Evolutionary conservation across 2,888 invertebrate genomes (phyloP).

Genomic region (Caenorhabditis panamensis): DNA sequence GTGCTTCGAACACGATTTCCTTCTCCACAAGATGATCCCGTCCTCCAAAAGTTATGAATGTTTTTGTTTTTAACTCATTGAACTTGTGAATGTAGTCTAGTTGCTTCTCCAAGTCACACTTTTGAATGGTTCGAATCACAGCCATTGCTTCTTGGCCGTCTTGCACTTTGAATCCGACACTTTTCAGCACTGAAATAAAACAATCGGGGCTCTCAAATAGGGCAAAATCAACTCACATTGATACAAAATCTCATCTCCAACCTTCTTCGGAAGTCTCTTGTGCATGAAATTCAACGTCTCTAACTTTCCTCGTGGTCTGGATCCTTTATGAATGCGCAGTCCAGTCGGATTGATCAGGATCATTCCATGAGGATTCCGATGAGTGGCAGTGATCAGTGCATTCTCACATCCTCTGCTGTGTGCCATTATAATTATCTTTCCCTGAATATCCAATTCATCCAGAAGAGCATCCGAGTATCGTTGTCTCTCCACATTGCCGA

Average conservation of each 20-base stretch:
- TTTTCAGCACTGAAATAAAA: conserved; percentile 61
- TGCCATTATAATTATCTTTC: conserved; percentile 62
- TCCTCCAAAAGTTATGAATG: conserved; percentile 54
- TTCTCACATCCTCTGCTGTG: conserved; percentile 69
- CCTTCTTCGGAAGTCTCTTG: conserved; percentile 34
- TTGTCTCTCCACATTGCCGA: conserved; percentile 63
- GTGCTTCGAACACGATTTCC: conserved; percentile 50
- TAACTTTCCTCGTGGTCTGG: conserved; percentile 59
- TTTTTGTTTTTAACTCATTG: conserved; percentile 40
- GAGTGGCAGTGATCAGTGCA: conserved; percentile 60
- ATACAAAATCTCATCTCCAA: conserved; percentile 31
- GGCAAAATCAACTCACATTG: conserved; percentile 31
- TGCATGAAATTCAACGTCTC: conserved; percentile 45
- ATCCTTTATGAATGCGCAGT: conserved; percentile 64
- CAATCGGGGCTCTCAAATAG: too few relatives aligned
- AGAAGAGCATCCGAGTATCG: conserved; percentile 63
- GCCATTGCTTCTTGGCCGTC: conserved; percentile 53
- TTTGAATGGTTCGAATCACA: conserved; percentile 57
- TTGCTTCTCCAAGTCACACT: conserved; percentile 40
- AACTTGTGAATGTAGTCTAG: conserved; percentile 38
- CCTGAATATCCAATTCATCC: conserved; percentile 52
- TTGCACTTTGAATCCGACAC: conserved; percentile 52
- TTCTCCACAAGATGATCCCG: conserved; percentile 60
- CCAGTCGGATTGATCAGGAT: conserved; percentile 68
- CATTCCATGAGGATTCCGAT: conserved; percentile 58